Evolutionary conservation across 2,113 vertebrate genomes (phyloP), one percentile per base, ranked within the genome.

Genomic region (Anseranas semipalmata): DNA sequence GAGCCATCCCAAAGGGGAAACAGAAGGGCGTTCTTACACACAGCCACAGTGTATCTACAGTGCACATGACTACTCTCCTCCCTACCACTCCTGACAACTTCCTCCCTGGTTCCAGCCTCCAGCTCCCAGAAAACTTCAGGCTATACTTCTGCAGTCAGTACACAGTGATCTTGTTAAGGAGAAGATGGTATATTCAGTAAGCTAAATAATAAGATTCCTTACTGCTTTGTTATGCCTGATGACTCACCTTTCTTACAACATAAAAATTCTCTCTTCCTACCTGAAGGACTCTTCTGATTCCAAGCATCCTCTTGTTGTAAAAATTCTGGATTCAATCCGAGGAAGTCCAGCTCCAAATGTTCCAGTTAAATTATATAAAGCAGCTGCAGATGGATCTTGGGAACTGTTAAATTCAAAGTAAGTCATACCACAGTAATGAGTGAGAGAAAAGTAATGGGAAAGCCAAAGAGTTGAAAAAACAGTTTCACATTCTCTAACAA

Each of bases 241-340:
- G 9, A 15, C 35, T 37, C 73, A 71, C 20, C n/a, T 39, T 53
- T 75, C 30, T 84, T 43, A 62, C 16, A 88, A 67, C 8, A 19
- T 11, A 80, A 80, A 70, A 33, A 81, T 41, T 71, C 33, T 97
- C 28, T 92, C 66, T 70, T 87, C 67, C 90, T 77, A 63, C 67
- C 84, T 48, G 10, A 98, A 98, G 95, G 97, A 90, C 3, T 52
- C 91, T 39, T 90, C 95, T 10, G 97, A 98, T 65, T 68, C 92
- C 66, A 98, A 97, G 28, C 96, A 98, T 72, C 98, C 99, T 55
- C 96, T 99, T 86, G 98, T 93, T 37, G 90, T 99, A 85, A 99
- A 99, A 96, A 97, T 99, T 86, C 97, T 99, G 50, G 98, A 99
- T 60, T 98, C 99, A 1, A 98, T 99, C 30, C 98, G 95, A 81